Percentiles rank a stretch among this genome's conserved stretches.
These are phyloP conservation scores for Hylyphantes graminicola DNA, from an alignment of 1,140 invertebrate species.

Conservation along the genomic window DNA sequence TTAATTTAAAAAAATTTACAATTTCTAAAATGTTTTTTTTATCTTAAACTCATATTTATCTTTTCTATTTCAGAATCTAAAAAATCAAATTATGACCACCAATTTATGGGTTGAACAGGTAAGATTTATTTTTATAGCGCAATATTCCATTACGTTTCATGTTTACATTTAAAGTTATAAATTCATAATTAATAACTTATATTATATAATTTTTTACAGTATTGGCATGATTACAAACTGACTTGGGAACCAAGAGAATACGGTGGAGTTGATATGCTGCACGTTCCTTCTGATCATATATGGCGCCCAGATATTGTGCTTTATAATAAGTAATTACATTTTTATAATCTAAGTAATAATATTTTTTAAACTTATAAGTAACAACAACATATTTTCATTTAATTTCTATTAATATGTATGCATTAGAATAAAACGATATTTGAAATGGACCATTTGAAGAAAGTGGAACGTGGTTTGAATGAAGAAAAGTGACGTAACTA, in stretches of 20 bases:
- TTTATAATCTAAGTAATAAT: not conserved
- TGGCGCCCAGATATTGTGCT: slow-evolving; percentile 71
- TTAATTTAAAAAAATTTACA: no score
- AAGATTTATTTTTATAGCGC: not conserved
- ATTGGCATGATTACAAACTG: slow-evolving; percentile 71
- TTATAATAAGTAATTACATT: slow-evolving; percentile 69
- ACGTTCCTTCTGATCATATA: slow-evolving; percentile 72
- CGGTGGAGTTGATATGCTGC: slow-evolving; percentile 70
- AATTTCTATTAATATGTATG: not conserved
- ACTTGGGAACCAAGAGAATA: slow-evolving; percentile 71
- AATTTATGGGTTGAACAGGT: slow-evolving; percentile 93
- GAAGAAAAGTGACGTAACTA: no score
- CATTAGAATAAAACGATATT: no score
- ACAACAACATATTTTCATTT: not conserved
- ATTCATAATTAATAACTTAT: slow-evolving; percentile 1
- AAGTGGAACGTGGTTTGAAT: no score
- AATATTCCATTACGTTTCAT: not conserved
- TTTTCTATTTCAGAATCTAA: slow-evolving; percentile 79
- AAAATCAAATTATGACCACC: slow-evolving; percentile 93
- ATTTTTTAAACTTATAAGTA: not conserved
- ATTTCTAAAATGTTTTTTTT: not conserved
- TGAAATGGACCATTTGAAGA: no score
- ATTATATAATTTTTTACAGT: slow-evolving; percentile 48
- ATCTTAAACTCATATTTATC: not conserved
- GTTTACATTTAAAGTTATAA: not conserved